A percentile compares a stretch with the other conserved stretches of the same genome.
Evolutionary conservation across 1,140 invertebrate genomes (phyloP).

Genomic region (Brachionus plicatilis): DNA sequence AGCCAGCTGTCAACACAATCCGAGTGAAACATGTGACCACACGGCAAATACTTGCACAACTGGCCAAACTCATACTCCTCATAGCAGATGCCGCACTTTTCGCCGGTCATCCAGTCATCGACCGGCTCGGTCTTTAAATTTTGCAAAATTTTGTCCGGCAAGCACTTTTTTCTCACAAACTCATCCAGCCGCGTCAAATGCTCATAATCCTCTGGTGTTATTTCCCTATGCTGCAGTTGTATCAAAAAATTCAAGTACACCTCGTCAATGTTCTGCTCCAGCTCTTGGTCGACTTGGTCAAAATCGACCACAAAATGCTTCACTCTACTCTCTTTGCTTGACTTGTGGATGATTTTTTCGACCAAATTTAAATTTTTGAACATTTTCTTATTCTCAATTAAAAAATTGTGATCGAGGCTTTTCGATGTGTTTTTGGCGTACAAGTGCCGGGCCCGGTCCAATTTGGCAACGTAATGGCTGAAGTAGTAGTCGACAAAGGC

Average conservation of each 20-base stretch:
- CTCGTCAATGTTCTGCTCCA: not conserved
- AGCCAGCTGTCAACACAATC: slow-evolving; percentile 33
- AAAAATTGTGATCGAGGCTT: not conserved
- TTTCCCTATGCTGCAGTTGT: slow-evolving; percentile 26
- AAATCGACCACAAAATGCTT: not conserved
- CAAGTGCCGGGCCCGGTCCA: not conserved
- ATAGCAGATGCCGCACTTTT: slow-evolving; percentile 7
- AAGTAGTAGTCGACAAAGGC: not conserved
- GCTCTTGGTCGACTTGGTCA: not conserved
- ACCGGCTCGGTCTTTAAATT: not conserved
- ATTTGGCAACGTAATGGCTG: not conserved
- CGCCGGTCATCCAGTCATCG: not conserved
- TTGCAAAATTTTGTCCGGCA: not conserved
- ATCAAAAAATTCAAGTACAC: slow-evolving; percentile 33
- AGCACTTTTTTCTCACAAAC: slow-evolving; percentile 7
- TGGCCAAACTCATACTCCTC: not conserved
- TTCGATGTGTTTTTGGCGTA: not conserved
- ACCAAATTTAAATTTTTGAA: not conserved
- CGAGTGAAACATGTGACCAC: slow-evolving; percentile 38
- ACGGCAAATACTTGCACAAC: not conserved
- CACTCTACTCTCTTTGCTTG: not conserved
- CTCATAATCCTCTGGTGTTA: slow-evolving; percentile 37
- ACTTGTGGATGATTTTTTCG: not conserved
- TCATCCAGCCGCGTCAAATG: slow-evolving; percentile 18
- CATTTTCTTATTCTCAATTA: slow-evolving; percentile 4